Evolutionary conservation across 1,140 invertebrate genomes (phyloP).

Genomic region (Apis mellifera): DNA sequence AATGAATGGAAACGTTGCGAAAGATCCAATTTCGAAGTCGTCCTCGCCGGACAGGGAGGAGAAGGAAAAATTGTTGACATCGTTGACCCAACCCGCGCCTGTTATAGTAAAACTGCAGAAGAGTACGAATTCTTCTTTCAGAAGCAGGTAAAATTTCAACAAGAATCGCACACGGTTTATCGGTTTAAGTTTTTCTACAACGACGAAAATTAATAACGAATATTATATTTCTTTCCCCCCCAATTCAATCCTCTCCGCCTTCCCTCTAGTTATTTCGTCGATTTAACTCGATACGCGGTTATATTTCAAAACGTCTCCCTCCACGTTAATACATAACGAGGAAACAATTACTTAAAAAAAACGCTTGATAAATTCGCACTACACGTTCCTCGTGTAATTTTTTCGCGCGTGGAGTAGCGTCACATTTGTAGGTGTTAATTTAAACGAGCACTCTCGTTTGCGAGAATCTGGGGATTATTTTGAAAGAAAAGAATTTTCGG

Average conservation of each 20-base stretch:
- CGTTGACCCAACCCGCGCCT: constrained; percentile 49
- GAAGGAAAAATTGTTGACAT: constrained; percentile 67
- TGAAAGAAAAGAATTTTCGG: neutral
- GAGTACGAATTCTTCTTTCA: constrained; percentile 63
- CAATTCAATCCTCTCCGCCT: neutral
- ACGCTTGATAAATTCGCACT: neutral
- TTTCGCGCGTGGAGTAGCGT: neutral
- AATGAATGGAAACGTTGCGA: constrained; percentile 62
- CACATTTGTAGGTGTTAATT: neutral
- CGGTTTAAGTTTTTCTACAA: neutral
- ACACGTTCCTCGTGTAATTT: neutral
- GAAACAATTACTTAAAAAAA: neutral
- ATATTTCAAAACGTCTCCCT: neutral
- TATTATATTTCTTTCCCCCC: neutral
- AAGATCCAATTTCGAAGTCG: constrained; percentile 42
- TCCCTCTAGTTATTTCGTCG: neutral
- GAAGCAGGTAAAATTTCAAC: constrained; percentile 70
- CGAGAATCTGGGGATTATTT: neutral
- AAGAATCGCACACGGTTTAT: neutral
- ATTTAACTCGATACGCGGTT: neutral
- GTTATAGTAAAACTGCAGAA: constrained; percentile 63
- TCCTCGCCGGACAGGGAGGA: constrained; percentile 61
- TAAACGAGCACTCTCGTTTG: neutral
- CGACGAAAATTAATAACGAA: neutral
- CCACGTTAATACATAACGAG: neutral